A percentile compares a stretch with the other conserved stretches of the same genome.
These are phyloP conservation scores for Lithophane leautieri DNA, from an alignment of 2,888 invertebrate species.

Conservation along the genomic window DNA sequence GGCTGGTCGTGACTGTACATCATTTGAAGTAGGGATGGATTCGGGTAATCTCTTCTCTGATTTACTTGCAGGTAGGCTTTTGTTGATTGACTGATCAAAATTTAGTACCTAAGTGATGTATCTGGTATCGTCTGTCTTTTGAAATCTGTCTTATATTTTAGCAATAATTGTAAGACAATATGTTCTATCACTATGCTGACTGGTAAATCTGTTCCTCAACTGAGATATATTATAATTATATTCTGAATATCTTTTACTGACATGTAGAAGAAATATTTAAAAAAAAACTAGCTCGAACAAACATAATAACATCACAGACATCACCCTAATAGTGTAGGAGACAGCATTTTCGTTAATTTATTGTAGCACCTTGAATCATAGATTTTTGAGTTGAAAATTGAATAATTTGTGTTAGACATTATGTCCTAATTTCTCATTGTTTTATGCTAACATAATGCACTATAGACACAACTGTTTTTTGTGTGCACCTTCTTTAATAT, in stretches of 20 bases:
- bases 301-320: not conserved
- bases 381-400: not conserved
- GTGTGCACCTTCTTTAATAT: not conserved
- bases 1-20: conserved; percentile 23
- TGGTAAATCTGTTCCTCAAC: not conserved
- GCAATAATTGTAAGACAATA: not conserved
- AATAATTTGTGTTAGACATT: not conserved
- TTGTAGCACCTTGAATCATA: not conserved
- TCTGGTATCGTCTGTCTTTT: not conserved
- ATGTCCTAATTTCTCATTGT: not conserved
- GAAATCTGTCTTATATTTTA: not conserved
- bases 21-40: conserved; percentile 8
- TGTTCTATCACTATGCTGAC: not conserved
- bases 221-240: not conserved
- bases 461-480: not conserved
- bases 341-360: not conserved
- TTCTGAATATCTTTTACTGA: not conserved
- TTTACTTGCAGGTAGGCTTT: conserved; percentile 1
- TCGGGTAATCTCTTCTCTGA: conserved; percentile 17
- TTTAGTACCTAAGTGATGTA: no score
- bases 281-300: not conserved
- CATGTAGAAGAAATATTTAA: not conserved
- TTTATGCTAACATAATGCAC: no score
- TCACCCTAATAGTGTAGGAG: not conserved
- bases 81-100: no score